Conservation (phyloP, 2,113 vertebrate species). For the Vicugna pacos region DNA sequence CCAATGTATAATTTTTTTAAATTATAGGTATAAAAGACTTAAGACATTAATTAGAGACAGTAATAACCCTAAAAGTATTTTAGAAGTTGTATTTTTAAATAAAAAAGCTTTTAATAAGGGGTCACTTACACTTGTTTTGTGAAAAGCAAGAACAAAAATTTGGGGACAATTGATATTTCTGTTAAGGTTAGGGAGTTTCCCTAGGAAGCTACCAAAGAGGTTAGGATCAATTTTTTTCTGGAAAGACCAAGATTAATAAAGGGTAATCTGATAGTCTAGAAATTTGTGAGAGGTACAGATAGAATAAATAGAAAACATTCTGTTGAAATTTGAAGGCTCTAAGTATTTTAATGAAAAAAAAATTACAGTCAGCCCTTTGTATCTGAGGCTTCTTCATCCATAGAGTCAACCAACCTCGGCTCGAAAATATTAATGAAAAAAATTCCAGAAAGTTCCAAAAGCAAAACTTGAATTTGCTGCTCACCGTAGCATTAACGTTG, state of each 20-base stretch:
- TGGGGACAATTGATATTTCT: neutral
- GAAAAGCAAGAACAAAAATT: neutral
- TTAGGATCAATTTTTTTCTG: constrained; percentile 18
- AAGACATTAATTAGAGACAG: neutral
- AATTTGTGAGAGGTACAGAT: neutral
- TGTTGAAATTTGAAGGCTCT: neutral
- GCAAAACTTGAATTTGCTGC: neutral
- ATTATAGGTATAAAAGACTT: neutral
- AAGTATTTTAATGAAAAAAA: neutral
- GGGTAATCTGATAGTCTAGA: neutral
- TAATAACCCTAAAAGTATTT: neutral
- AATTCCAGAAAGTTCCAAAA: neutral
- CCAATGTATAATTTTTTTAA: neutral
- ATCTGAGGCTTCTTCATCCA: neutral
- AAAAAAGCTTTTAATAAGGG: neutral
- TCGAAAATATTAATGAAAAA: neutral
- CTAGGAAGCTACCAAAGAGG: neutral
- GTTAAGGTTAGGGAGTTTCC: neutral
- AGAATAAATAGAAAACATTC: neutral
- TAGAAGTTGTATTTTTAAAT: neutral
- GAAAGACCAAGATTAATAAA: neutral
- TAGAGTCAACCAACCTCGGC: neutral
- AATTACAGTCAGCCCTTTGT: neutral
- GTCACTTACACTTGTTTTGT: neutral
- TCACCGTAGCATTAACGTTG: neutral